phyloP scores from a whole-genome alignment of 1,140 invertebrate genomes.

The Tetragnatha versicolor region DNA sequence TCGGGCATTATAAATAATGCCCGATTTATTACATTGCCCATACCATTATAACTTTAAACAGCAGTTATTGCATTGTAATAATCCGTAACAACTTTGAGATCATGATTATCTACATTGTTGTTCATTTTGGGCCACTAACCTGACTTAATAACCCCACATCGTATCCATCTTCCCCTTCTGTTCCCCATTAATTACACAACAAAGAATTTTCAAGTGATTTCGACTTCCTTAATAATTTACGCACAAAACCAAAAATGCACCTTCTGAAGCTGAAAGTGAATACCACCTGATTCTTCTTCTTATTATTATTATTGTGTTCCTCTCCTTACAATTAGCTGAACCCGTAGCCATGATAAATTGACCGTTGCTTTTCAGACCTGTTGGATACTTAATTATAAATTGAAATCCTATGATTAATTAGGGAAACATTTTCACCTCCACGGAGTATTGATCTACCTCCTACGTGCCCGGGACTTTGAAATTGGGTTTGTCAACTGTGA shows the following conservation, averaged over 20 bases:
- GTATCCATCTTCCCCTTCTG: too few relatives aligned
- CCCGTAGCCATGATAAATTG: slow-evolving; percentile 37
- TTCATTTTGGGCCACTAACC: too few relatives aligned
- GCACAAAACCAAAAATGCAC: slow-evolving; percentile 28
- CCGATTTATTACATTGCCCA: too few relatives aligned
- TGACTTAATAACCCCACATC: too few relatives aligned
- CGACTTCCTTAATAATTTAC: slow-evolving; percentile 27
- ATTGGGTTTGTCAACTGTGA: slow-evolving; percentile 39
- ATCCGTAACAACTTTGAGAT: too few relatives aligned
- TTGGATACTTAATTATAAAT: slow-evolving; percentile 53
- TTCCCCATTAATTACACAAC: slow-evolving; percentile 38
- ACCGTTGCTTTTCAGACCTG: slow-evolving; percentile 31
- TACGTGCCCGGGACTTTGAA: not conserved
- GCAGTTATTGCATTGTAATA: too few relatives aligned
- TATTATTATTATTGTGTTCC: too few relatives aligned
- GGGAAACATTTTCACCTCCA: slow-evolving; percentile 42
- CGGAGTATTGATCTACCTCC: slow-evolving; percentile 31
- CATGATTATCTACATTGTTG: too few relatives aligned
- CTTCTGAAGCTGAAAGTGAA: not conserved
- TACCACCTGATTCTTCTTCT: too few relatives aligned
- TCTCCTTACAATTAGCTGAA: not conserved
- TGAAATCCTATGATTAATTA: slow-evolving; percentile 53
- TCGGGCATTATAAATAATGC: too few relatives aligned
- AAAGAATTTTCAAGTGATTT: slow-evolving; percentile 37
- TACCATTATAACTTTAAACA: too few relatives aligned